Evolutionary conservation across 1,140 invertebrate species (phyloP).

Genomic region (Euwallacea similis): DNA sequence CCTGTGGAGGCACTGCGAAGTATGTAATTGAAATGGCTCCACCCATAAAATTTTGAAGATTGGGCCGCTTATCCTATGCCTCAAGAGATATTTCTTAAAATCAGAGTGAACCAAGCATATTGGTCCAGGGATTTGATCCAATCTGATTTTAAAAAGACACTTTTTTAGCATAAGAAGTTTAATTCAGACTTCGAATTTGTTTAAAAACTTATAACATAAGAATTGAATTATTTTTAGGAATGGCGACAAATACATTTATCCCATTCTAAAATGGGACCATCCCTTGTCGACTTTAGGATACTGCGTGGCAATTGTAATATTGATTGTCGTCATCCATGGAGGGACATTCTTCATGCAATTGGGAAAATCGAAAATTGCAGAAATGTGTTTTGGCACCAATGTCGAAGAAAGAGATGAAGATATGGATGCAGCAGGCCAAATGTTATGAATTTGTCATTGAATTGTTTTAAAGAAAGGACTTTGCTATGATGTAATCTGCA

Average conservation of each 20-base stretch:
- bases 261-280: conserved; percentile 11
- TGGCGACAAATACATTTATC: conserved; percentile 6
- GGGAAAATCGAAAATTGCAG: conserved; percentile 42
- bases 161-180: no score
- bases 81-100: no score
- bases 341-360: conserved; percentile 1
- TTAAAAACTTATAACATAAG: background rate
- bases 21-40: conserved; percentile 41
- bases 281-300: background rate
- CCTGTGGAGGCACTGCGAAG: conserved; percentile 69
- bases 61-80: no score
- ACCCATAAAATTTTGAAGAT: no score
- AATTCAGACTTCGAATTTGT: no score
- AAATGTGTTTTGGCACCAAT: background rate
- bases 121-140: no score
- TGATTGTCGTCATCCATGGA: conserved; percentile 1
- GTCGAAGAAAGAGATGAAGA: background rate
- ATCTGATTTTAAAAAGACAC: background rate
- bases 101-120: no score
- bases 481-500: no score
- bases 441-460: no score
- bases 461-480: no score
- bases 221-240: conserved; percentile 7
- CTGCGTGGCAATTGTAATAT: background rate
- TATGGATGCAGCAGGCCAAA: no score